phyloP scores from a whole-genome alignment of 1,140 invertebrate species.

The Sminthurinus signatus region DNA sequence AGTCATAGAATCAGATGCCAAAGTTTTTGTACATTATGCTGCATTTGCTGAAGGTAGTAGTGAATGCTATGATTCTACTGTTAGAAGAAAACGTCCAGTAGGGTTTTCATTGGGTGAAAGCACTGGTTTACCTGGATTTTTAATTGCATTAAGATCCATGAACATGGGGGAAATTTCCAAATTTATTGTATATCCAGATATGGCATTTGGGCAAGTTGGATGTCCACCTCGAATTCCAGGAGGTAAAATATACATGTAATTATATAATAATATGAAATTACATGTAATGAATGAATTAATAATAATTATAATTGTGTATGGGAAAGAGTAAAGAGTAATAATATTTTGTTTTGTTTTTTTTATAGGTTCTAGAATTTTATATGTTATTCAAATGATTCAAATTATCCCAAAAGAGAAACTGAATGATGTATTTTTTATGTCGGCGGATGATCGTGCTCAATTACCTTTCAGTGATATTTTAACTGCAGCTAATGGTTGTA shows the following conservation, averaged over 20 bases:
- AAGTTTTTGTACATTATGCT: slow-evolving; percentile 8
- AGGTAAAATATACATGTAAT: too few relatives aligned
- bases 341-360: not conserved
- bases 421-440: slow-evolving; percentile 1
- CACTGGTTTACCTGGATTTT: not conserved
- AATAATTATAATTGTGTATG: too few relatives aligned
- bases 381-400: not conserved
- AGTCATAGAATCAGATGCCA: not conserved
- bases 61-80: not conserved
- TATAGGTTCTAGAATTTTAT: not conserved
- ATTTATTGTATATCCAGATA: slow-evolving; percentile 11
- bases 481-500: not conserved
- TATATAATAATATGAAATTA: too few relatives aligned
- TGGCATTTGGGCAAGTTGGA: slow-evolving; percentile 7
- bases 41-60: slow-evolving; percentile 5
- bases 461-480: slow-evolving; percentile 7
- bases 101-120: not conserved
- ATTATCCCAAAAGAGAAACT: slow-evolving; percentile 3
- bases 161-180: slow-evolving; percentile 8
- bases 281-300: too few relatives aligned
- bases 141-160: slow-evolving; percentile 2
- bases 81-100: not conserved
- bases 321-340: too few relatives aligned
- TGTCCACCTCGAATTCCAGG: slow-evolving; percentile 1
- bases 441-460: not conserved